Base-by-base conservation (phyloP, 2,888 invertebrate species). In the Ptycholaimellus sp. region DNA sequence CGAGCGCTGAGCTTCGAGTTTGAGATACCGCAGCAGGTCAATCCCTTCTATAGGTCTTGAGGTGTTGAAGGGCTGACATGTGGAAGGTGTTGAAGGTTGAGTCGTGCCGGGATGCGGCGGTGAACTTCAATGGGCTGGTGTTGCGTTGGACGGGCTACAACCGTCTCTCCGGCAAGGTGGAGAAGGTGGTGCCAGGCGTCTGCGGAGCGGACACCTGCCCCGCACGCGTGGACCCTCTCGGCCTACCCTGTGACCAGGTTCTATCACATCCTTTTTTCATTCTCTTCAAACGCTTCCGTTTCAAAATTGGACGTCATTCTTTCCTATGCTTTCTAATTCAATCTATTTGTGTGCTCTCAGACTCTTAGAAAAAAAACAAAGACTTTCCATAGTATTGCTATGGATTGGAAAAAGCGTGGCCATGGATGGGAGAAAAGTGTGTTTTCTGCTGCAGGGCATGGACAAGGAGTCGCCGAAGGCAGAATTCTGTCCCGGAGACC, bases 81-180 rank as follows among this genome's bases (percentile, higher is more conserved):
- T 13, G 30, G 13, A 30, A 13, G 13, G 13, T 39, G 19, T 18
- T 38, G 14, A 14, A 20, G 27, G 30, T 27, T n/a, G 41, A 41
- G 32, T 33, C 19, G 17, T 40, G 37, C 22, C 39, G 36, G 21
- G 33, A 79, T 3, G 81, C 83, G 50, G 81, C 83, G 1, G 82
- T 83, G 1, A 66, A 85, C 3, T 82, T 80, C 59, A 72, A 72
- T 49, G 77, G 75, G 3, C 64, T 90, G 5, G 71, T 80, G 3
- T 65, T 85, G 0, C 81, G 82, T 19, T 90, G 87, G 82, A 75
- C 80, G 23, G 85, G 83, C 18, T 90, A 83, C 57, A 82, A 85
- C 57, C 74, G 77, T 44, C 42, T 59, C 11, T 30, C 37, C 5
- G 57, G 57, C 25, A 49, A 56, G 32, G 56, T 58, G 11, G 54